Percentiles rank a stretch among this genome's conserved stretches.
Conservation (phyloP, 2,113 vertebrate species). For the Notothenia rossii region DNA sequence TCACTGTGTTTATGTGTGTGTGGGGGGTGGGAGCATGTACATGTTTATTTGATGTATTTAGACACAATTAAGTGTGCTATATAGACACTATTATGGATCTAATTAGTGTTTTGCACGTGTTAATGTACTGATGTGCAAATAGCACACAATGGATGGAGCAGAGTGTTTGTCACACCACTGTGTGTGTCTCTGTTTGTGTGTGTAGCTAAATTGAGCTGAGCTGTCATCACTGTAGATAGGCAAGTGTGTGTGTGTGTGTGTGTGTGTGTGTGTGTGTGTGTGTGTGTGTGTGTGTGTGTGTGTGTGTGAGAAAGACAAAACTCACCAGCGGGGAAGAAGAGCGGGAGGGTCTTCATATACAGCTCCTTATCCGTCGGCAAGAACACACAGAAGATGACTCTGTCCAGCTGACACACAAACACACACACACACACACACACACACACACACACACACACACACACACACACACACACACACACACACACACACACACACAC, state of each 20-base stretch:
- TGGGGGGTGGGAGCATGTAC: background rate
- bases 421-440: conserved; percentile 40
- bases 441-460: conserved; percentile 44
- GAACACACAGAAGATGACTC: conserved; percentile 86
- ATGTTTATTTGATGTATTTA: conserved; percentile 27
- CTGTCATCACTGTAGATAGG: conserved; percentile 32
- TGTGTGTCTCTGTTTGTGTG: conserved; percentile 23
- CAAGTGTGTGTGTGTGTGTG: background rate
- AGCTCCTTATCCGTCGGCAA: conserved; percentile 82
- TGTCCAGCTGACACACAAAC: conserved; percentile 81
- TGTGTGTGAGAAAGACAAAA: conserved; percentile 3
- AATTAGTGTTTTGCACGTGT: conserved; percentile 36
- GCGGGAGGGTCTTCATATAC: conserved; percentile 80
- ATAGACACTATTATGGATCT: conserved; percentile 29
- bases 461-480: conserved; percentile 33
- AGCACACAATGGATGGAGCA: conserved; percentile 22
- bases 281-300: background rate
- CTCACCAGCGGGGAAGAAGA: conserved; percentile 85
- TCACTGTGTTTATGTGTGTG: background rate
- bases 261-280: conserved; percentile 25
- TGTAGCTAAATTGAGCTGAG: conserved; percentile 47
- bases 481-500: conserved; percentile 18
- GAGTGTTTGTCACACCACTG: conserved; percentile 42
- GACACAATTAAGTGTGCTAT: conserved; percentile 27
- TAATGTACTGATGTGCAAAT: conserved; percentile 50